Base-by-base conservation (phyloP, 30 jellyfish, hydroid and myxozoan genomes). In the Rhopilema esculentum region DNA sequence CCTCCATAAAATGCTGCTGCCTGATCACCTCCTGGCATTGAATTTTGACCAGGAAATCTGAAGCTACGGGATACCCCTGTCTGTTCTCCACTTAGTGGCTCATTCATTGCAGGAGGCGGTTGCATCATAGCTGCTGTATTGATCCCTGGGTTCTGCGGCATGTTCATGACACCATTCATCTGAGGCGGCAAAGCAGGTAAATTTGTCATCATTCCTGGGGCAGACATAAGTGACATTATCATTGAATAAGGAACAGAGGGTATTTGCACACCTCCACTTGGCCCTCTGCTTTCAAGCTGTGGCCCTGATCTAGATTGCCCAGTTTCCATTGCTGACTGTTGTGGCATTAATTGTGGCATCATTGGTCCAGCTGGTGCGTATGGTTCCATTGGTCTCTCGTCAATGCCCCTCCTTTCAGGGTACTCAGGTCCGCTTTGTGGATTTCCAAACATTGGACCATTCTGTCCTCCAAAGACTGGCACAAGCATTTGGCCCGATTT, bases 401-500 rank as follows among this genome's bases (percentile, higher is more conserved):
- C 85, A 19, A 48, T 70, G 9, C 76, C 82, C 22, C 73, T 33
- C 48, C 90, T 65, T 26, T 27, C 82, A 4, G 61, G 67, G 26
- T 24, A 32, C 75, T 24, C 62, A 16, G 33, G 22, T 27, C 51
- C 77, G 40, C 49, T 83, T 40, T 40, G 57, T 19, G 92, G 86
- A 69, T 27, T 27, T 1, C 85, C 85, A 25, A 48, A 83, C 24
- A 49, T 28, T 24, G 93, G 93, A 0, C 82, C 93, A 25, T 83
- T 83, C 75, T 72, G 88, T 63, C 93, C 93, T 19, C 85, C 93
- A 80, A 78, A 96, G 29, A 96, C 97, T 8, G 99, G 99, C 28
- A 96, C 98, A 1, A 96, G 88, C 89, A 88, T 78, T 70, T 91
- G 96, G 17, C 99, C 99, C 25, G 91, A 89, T 65, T 77, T 91